Percentiles rank a stretch among this genome's conserved stretches.
These are phyloP conservation scores for Ptychadena robeensis DNA, from an alignment of 2,797 vertebrate genomes.

Conservation along the genomic window DNA sequence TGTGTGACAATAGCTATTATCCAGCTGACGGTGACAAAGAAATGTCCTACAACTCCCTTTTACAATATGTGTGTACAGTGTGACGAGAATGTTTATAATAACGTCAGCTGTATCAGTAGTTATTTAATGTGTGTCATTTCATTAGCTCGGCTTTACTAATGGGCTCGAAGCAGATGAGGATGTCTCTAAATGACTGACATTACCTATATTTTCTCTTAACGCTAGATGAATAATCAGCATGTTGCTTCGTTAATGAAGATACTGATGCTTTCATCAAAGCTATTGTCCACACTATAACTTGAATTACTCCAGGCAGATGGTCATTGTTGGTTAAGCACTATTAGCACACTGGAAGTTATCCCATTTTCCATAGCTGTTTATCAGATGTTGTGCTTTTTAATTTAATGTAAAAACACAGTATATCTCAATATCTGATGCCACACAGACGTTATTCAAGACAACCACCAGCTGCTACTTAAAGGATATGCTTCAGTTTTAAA, in stretches of 20 bases:
- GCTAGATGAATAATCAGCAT: slow-evolving; percentile 36
- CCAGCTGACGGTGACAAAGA: neutral
- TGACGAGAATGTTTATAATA: slow-evolving; percentile 33
- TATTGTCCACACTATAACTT: slow-evolving; percentile 41
- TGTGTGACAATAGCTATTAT: slow-evolving; percentile 10
- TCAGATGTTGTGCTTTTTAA: slow-evolving; percentile 37
- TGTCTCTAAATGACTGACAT: slow-evolving; percentile 35
- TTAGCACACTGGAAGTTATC: slow-evolving; percentile 15
- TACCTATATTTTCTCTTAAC: slow-evolving; percentile 38
- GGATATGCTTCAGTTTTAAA: neutral
- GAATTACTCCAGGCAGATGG: slow-evolving; percentile 45
- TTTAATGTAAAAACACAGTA: slow-evolving; percentile 14
- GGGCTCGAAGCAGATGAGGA: slow-evolving; percentile 41
- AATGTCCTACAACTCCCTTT: neutral
- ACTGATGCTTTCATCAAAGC: slow-evolving; percentile 35
- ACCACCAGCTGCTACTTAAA: neutral
- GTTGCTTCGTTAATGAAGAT: slow-evolving; percentile 43
- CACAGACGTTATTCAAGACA: slow-evolving; percentile 5
- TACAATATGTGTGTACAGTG: slow-evolving; percentile 5
- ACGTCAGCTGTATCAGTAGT: slow-evolving; percentile 12
- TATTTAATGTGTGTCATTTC: slow-evolving; percentile 25
- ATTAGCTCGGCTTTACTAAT: slow-evolving; percentile 48
- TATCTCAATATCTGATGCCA: slow-evolving; percentile 1
- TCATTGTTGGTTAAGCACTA: slow-evolving; percentile 16
- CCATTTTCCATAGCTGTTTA: slow-evolving; percentile 3